phyloP scores from a whole-genome alignment of 2,888 invertebrate genomes.

The Chalcis sispes region DNA sequence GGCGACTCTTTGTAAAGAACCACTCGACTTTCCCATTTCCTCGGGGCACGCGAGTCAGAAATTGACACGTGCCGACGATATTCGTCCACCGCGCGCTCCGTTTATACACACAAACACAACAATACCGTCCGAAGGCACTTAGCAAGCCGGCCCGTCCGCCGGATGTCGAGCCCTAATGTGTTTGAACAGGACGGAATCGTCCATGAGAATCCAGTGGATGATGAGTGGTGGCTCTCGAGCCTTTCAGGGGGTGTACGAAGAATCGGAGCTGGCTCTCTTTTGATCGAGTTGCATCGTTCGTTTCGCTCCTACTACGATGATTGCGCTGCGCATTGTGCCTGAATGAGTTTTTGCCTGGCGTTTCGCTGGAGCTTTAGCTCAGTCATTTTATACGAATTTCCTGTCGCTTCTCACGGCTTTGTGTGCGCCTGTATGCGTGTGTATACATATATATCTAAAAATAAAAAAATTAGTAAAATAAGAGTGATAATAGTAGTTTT shows the following conservation, averaged over 20 bases:
- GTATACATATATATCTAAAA: no score
- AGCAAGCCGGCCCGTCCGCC: slow-evolving; percentile 68
- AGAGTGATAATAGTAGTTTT: no score
- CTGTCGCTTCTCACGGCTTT: neutral
- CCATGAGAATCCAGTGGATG: neutral
- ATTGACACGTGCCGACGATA: slow-evolving; percentile 49
- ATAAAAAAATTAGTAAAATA: no score
- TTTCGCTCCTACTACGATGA: neutral
- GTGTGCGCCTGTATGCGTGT: neutral
- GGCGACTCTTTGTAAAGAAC: slow-evolving; percentile 57
- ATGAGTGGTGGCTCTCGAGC: neutral
- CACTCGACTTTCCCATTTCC: slow-evolving; percentile 72
- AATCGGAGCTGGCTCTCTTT: neutral
- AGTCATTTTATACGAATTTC: slow-evolving; percentile 42
- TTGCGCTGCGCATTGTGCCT: slow-evolving; percentile 18
- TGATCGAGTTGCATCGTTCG: neutral
- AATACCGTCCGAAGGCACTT: slow-evolving; percentile 66
- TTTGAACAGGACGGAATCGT: slow-evolving; percentile 70
- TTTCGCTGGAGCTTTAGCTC: neutral
- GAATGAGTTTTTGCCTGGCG: slow-evolving; percentile 1
- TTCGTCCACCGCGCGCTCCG: slow-evolving; percentile 44
- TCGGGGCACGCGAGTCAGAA: slow-evolving; percentile 59
- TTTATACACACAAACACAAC: slow-evolving; percentile 59
- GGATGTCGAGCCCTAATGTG: slow-evolving; percentile 74
- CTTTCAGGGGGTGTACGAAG: neutral